Evolutionary conservation across 2,888 invertebrate genomes (phyloP).

Genomic region (Pardosa pseudoannulata): DNA sequence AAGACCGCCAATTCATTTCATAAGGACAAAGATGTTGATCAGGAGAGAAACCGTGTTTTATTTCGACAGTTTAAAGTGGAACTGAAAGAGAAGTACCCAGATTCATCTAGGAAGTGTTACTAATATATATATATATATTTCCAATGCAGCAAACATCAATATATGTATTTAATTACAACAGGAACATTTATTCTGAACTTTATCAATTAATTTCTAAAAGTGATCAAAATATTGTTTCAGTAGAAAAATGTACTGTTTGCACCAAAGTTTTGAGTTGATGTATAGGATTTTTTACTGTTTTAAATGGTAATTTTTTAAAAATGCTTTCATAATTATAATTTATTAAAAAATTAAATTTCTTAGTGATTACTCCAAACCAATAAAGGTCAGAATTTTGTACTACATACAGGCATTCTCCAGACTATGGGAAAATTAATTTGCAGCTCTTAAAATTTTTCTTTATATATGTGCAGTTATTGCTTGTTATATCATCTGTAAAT

Average conservation of each 20-base stretch:
- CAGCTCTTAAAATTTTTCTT: too few relatives aligned
- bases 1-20: conserved; percentile 80
- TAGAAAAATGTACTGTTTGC: neutral
- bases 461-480: too few relatives aligned
- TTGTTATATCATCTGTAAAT: too few relatives aligned
- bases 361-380: too few relatives aligned
- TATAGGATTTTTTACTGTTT: too few relatives aligned
- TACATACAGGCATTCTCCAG: too few relatives aligned
- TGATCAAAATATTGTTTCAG: neutral
- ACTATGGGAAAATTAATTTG: too few relatives aligned
- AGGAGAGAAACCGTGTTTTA: conserved; percentile 79
- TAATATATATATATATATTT: conserved; percentile 24
- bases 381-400: too few relatives aligned
- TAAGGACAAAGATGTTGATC: conserved; percentile 79
- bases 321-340: too few relatives aligned
- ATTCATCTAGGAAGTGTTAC: conserved; percentile 79
- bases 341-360: too few relatives aligned
- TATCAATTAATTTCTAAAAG: neutral
- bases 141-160: neutral
- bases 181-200: neutral
- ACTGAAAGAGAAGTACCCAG: conserved; percentile 80
- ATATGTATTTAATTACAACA: neutral
- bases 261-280: too few relatives aligned
- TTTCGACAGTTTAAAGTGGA: conserved; percentile 80
- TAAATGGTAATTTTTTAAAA: too few relatives aligned